Evolutionary conservation across 2,797 vertebrate genomes (phyloP).

Genomic region (Spinus olivaceus): DNA sequence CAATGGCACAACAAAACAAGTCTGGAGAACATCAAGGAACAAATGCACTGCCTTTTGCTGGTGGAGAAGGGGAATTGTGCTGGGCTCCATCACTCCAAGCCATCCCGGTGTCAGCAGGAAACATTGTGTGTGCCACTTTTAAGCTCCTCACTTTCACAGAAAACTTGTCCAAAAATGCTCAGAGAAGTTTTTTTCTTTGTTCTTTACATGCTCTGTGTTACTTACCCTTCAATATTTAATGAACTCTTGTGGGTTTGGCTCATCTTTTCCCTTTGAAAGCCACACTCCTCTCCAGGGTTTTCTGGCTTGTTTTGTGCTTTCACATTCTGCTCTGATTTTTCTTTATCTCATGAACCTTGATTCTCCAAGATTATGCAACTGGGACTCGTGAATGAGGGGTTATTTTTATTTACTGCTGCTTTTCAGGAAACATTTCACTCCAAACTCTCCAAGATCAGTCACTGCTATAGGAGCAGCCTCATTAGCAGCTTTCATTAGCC

Average conservation of each 20-base stretch:
- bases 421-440: not conserved
- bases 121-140: not conserved
- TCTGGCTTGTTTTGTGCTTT: not conserved
- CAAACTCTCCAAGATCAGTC: not conserved
- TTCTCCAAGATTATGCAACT: not conserved
- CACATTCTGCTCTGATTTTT: not conserved
- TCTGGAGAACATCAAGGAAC: not conserved
- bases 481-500: not conserved
- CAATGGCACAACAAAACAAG: not conserved
- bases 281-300: not conserved
- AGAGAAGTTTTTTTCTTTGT: not conserved
- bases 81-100: not conserved
- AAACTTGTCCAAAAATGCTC: not conserved
- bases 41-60: not conserved
- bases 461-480: not conserved
- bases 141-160: not conserved
- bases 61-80: not conserved
- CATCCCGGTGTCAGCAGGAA: not conserved
- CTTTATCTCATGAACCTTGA: not conserved
- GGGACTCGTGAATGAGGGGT: not conserved
- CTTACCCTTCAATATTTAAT: not conserved
- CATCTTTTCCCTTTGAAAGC: not conserved
- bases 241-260: not conserved
- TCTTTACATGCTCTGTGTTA: not conserved
- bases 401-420: not conserved